Conservation (phyloP, 2,888 invertebrate species). For the Peribatodes rhomboidaria region DNA sequence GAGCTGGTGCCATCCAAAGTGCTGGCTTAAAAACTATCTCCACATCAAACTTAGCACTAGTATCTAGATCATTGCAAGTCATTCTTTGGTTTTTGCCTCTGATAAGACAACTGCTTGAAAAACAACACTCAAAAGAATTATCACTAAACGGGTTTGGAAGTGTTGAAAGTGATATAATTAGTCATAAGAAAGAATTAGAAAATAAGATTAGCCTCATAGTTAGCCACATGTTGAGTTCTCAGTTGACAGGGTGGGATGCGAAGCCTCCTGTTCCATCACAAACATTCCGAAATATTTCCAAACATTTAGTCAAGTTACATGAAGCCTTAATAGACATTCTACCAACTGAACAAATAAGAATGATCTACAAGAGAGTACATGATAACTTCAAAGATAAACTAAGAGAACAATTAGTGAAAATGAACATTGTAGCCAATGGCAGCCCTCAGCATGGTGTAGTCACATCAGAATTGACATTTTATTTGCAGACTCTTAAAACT, state of each 20-base stretch:
- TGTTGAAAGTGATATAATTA: constrained; percentile 92
- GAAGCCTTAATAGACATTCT: constrained; percentile 95
- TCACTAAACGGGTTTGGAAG: constrained; percentile 87
- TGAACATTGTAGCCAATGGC: constrained; percentile 98
- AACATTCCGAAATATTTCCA: constrained; percentile 94
- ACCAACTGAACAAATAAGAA: constrained; percentile 92
- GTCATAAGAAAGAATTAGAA: constrained; percentile 97
- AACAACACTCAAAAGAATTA: constrained; percentile 82
- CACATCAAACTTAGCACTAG: constrained; percentile 96
- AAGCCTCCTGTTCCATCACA: constrained; percentile 98
- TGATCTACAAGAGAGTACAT: constrained; percentile 92
- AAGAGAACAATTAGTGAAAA: constrained; percentile 92
- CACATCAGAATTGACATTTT: constrained; percentile 96
- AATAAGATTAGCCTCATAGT: constrained; percentile 96
- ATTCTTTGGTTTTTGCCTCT: constrained; percentile 93
- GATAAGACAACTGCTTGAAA: constrained; percentile 89
- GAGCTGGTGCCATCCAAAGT: constrained; percentile 97
- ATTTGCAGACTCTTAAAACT: constrained; percentile 94
- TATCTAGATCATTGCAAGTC: constrained; percentile 93
- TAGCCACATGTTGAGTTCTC: constrained; percentile 92
- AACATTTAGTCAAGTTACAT: constrained; percentile 95
- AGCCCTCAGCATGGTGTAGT: constrained; percentile 98
- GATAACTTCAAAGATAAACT: constrained; percentile 95
- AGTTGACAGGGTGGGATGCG: constrained; percentile 96
- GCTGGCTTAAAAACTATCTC: constrained; percentile 98